A percentile compares a stretch with the other conserved stretches of the same genome.
phyloP scores from a whole-genome alignment of 2,888 invertebrate genomes.

The Eretmocerus hayati region DNA sequence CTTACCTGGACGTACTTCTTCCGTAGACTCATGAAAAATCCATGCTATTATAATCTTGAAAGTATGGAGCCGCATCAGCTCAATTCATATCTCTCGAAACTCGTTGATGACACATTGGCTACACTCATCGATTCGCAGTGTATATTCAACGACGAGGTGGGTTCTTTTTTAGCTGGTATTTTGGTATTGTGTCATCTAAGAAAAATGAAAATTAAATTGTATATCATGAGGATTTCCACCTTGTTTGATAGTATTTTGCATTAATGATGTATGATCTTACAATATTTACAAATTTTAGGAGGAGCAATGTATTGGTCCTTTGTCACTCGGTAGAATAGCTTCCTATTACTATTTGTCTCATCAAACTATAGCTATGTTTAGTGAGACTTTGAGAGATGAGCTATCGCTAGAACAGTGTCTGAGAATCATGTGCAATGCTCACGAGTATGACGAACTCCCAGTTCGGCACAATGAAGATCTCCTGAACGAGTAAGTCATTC shows the following conservation, averaged over 20 bases:
- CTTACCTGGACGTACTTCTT: constrained; percentile 99
- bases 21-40: constrained; percentile 84
- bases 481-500: constrained; percentile 68
- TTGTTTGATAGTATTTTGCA: background rate
- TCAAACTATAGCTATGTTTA: constrained; percentile 81
- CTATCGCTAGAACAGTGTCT: constrained; percentile 68
- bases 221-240: background rate
- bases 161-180: background rate
- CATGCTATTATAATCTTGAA: constrained; percentile 79
- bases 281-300: too few relatives aligned
- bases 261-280: too few relatives aligned
- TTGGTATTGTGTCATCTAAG: background rate
- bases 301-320: constrained; percentile 32
- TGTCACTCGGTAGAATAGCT: constrained; percentile 80
- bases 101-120: constrained; percentile 73
- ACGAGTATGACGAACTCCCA: constrained; percentile 89
- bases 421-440: constrained; percentile 70
- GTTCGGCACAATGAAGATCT: constrained; percentile 97
- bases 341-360: constrained; percentile 96
- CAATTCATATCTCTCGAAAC: constrained; percentile 68
- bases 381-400: constrained; percentile 58
- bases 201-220: background rate
- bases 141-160: constrained; percentile 67
- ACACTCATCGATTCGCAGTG: constrained; percentile 73
- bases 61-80: constrained; percentile 61